Conservation (phyloP, 2,888 invertebrate genomes). For the Athalia circularis region DNA sequence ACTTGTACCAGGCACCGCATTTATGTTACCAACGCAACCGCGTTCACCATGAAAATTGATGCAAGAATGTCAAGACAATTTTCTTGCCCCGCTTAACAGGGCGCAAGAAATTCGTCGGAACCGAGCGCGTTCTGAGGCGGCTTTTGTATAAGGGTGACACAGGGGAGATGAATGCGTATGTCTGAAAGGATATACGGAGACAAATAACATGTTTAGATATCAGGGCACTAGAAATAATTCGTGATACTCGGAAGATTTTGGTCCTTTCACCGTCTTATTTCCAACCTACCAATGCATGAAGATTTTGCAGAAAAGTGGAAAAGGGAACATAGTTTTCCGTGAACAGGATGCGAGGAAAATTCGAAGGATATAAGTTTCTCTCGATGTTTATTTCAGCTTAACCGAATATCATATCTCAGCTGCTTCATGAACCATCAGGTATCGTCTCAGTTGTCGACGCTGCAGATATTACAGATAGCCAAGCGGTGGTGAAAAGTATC, state of each 20-base stretch:
- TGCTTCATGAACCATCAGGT: not conserved
- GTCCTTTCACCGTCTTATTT: conserved; percentile 3
- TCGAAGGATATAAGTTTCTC: conserved; percentile 8
- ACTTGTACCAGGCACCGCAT: too few relatives aligned
- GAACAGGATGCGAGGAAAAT: conserved; percentile 38
- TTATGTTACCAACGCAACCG: not conserved
- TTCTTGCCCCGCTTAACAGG: conserved; percentile 22
- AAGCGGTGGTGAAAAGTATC: conserved; percentile 10
- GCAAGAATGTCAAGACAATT: conserved; percentile 24
- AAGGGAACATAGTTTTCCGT: conserved; percentile 10
- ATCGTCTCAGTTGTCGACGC: not conserved
- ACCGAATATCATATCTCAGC: not conserved
- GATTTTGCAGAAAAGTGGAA: not conserved
- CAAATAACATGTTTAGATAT: conserved; percentile 35
- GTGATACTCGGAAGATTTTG: conserved; percentile 1
- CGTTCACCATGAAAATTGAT: not conserved
- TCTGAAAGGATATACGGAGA: conserved; percentile 31
- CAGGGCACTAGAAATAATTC: conserved; percentile 12
- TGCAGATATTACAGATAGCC: not conserved
- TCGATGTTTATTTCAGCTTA: not conserved
- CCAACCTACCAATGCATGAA: not conserved
- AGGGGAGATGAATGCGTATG: not conserved
- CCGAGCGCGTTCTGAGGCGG: too few relatives aligned
- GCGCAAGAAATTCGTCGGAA: conserved; percentile 8
- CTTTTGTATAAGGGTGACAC: too few relatives aligned